Base-by-base conservation (phyloP, 1,140 invertebrate species). In the Drosophila nigrodunni region DNA sequence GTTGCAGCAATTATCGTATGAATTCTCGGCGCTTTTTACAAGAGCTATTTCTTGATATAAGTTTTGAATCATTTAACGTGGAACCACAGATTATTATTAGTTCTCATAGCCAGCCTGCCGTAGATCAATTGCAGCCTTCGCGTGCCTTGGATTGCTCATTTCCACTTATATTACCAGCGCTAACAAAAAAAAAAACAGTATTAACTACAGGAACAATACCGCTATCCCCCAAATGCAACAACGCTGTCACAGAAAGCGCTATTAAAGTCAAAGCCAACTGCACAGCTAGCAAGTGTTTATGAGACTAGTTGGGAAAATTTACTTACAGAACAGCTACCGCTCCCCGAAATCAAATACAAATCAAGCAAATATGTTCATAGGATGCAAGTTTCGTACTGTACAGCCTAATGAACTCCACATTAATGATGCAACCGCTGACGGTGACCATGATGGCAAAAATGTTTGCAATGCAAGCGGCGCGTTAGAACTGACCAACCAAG, bases 31-130 rank as follows among this genome's bases (percentile, higher is more conserved):
- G 97, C 74, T 98, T 99, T 92, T 93, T 99, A 13, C 98, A 99
- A 92, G 98, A 99, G 93, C 93, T 99, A 6, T 99, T 99, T 93
- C 94, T 98, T 37, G 98, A 99, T 91, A 93, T 97, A 18, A 94
- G 94, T 81, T 98, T 97, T 86, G 95, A 96, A 15, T 92, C 78
- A 7, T 94, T 95, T 68, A 91, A 92, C 39, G 69, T 68, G 9
- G 94, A 94, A 43, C 93, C 94, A 8, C 82, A 90, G 62, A 79
- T 92, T 2, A 93, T 93, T n/a, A 72, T 92, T 7, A 52, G 70
- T 2, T 55, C 76, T 0, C 72, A 80, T 2, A 88, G 77, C 61
- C 55, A 79, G 50, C 65, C 72, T 6, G 57, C 55, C 41, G 79
- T 79, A 69, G 85, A 80, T 44, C 68, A 59, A 2, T 7, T 21